Conservation (phyloP, 2,797 vertebrate genomes). For the Lacerta bilineata region DNA sequence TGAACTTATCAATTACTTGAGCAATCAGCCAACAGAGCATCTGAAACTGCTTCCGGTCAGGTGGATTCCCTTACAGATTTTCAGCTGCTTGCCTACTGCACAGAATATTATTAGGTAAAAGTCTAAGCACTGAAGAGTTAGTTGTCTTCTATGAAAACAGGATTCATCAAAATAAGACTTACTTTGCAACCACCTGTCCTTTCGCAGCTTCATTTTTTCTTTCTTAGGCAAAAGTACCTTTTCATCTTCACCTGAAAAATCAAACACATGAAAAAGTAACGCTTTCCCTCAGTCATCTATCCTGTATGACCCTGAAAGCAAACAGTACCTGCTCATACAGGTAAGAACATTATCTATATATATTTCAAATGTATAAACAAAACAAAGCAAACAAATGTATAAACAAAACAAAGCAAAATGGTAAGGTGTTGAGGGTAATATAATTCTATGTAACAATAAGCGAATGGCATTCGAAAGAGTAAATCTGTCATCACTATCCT, state of each 20-base stretch:
- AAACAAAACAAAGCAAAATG: too few relatives aligned
- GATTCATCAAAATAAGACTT: slow-evolving; percentile 59
- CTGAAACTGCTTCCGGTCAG: background rate
- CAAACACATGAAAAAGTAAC: slow-evolving; percentile 18
- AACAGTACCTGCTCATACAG: too few relatives aligned
- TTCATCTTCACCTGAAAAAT: slow-evolving; percentile 69
- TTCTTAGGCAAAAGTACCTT: slow-evolving; percentile 79
- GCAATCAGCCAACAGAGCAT: background rate
- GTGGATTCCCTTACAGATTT: background rate
- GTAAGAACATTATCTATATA: too few relatives aligned
- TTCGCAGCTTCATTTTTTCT: slow-evolving; percentile 82
- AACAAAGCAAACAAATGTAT: too few relatives aligned
- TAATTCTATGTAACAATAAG: background rate
- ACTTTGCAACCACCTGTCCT: slow-evolving; percentile 83
- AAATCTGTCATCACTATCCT: background rate
- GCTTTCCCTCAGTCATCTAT: background rate
- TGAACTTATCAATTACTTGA: background rate
- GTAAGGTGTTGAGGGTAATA: background rate
- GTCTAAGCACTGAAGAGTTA: background rate
- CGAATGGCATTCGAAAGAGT: background rate
- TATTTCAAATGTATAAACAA: too few relatives aligned
- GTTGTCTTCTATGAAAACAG: background rate
- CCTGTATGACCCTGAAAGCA: too few relatives aligned
- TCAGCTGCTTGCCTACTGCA: background rate
- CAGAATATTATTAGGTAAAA: too few relatives aligned